Conservation (phyloP, 2,888 invertebrate species). For the Hydraecia micacea region DNA sequence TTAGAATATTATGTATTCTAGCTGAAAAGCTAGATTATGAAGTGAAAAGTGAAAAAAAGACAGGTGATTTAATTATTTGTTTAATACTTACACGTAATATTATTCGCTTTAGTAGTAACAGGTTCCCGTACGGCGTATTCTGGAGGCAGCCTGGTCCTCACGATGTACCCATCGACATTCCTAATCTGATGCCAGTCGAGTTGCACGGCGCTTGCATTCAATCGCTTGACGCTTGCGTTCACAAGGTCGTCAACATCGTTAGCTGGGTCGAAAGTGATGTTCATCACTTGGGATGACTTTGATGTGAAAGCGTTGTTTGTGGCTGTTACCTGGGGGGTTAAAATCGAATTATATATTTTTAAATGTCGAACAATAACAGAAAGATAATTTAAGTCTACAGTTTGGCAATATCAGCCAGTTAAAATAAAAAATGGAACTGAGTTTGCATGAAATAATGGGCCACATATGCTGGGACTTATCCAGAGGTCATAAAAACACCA, state of each 20-base stretch:
- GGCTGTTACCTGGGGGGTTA: slow-evolving; percentile 90
- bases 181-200: slow-evolving; percentile 91
- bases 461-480: neutral
- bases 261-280: slow-evolving; percentile 91
- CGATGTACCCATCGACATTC: slow-evolving; percentile 91
- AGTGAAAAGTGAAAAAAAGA: neutral
- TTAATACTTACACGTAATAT: slow-evolving; percentile 84
- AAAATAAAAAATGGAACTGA: neutral
- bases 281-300: slow-evolving; percentile 89
- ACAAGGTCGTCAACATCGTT: slow-evolving; percentile 91
- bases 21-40: neutral
- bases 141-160: slow-evolving; percentile 87
- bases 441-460: neutral
- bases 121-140: slow-evolving; percentile 90
- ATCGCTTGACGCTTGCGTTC: slow-evolving; percentile 87
- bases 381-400: neutral
- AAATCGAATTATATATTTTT: neutral
- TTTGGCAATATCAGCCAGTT: neutral
- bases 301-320: slow-evolving; percentile 91
- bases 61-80: neutral
- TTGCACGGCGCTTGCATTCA: slow-evolving; percentile 88
- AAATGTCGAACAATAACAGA: neutral
- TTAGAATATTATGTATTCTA: neutral
- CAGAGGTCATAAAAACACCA: neutral
- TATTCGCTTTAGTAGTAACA: slow-evolving; percentile 82